Conservation (phyloP, 2,797 vertebrate species). For the Pseudopleuronectes americanus region DNA sequence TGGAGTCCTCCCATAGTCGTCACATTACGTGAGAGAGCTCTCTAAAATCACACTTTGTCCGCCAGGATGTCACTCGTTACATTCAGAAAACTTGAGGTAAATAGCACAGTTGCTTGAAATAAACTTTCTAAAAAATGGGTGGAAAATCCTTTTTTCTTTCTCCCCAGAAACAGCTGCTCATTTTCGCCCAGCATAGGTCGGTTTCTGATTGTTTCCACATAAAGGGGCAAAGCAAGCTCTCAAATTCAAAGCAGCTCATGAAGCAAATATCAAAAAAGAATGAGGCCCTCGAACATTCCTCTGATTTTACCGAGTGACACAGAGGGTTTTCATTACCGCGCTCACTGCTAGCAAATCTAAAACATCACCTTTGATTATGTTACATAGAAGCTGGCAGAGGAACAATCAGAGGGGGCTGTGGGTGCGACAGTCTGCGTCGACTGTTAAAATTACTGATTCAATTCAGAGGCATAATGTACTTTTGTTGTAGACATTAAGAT, state of each 20-base stretch:
- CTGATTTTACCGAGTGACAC: conserved; percentile 62
- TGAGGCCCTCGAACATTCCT: conserved; percentile 70
- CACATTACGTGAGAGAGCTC: conserved; percentile 34
- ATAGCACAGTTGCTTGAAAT: conserved; percentile 23
- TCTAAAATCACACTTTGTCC: conserved; percentile 40
- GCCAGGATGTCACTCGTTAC: not conserved
- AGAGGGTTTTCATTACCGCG: conserved; percentile 77
- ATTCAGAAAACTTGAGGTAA: conserved; percentile 2
- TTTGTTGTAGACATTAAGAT: conserved; percentile 46
- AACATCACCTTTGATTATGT: conserved; percentile 73
- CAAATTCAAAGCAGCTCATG: conserved; percentile 74
- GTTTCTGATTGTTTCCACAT: conserved; percentile 64
- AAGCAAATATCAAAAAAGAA: conserved; percentile 71
- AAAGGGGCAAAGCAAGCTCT: conserved; percentile 45
- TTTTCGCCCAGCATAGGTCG: conserved; percentile 48
- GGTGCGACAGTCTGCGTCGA: conserved; percentile 52
- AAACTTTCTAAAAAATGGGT: not conserved
- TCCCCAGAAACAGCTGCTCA: conserved; percentile 21
- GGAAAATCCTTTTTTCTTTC: conserved; percentile 16
- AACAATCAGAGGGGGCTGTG: conserved; percentile 66
- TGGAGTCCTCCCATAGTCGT: conserved; percentile 63
- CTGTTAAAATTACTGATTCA: conserved; percentile 63
- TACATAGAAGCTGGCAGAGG: conserved; percentile 68
- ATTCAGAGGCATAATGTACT: conserved; percentile 55
- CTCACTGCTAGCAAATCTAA: conserved; percentile 68